Evolutionary conservation across 2,888 invertebrate species (phyloP), one percentile per base, ranked within the genome.

Genomic region (Oligia fasciuncula): DNA sequence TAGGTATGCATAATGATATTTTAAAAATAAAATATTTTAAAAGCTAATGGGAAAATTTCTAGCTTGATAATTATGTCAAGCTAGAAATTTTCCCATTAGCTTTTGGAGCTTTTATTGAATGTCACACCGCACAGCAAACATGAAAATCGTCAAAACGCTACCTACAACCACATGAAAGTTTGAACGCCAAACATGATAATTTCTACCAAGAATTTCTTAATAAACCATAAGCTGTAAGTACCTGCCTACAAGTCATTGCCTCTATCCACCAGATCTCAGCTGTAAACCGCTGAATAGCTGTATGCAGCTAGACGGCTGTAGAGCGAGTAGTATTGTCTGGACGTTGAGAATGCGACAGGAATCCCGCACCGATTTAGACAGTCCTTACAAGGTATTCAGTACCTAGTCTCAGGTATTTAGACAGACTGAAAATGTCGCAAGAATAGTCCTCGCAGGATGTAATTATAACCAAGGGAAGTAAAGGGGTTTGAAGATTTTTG

Each of bases 341-440:
- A 17, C 23, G 19, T 17, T 0, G 46, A 35, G 83, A 75, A 85
- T 86, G 83, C 66, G 54, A 43, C n/a, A 57, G 83, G 86, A 74
- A 75, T 85, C 54, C 70, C 17, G 62, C 70, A 67, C 69, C 62
- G 43, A 82, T 81, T 69, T 70, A 85, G 81, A 85, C 73, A 43
- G 23, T 60, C 80, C 57, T 19, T 54, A 69, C 29, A 69, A 77
- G 51, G 43, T 23, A 54, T 75, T 43, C 54, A 14, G 60, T 14
- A 35, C 35, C 35, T 35, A 54, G 49, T 63, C 81, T 70, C 71
- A 71, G 71, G 71, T 67, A 85, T 78, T 78, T 66, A 84, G 75
- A 60, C 74, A 54, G 60, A 46, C 70, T 60, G n/a, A 68, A 82
- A 82, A 54, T 66, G 23, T 68, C 14, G 5, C 17, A 51, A 60